These are phyloP conservation scores for Epinephelus lanceolatus DNA, from an alignment of 2,113 vertebrate species.

Conservation along the genomic window DNA sequence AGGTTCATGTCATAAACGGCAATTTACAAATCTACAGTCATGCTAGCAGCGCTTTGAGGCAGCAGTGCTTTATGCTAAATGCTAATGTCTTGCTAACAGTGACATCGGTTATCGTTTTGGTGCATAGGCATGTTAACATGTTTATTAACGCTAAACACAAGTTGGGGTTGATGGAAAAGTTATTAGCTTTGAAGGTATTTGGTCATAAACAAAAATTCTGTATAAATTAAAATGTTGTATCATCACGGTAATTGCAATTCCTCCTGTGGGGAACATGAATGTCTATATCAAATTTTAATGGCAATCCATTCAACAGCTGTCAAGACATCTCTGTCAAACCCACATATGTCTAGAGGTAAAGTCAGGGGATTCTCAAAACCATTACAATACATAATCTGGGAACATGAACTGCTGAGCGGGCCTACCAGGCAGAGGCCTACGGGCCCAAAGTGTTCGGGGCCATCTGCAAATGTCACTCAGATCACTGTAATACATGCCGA, in stretches of 20 bases:
- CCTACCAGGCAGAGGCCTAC: too few species aligned
- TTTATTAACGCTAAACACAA: not conserved
- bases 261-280: too few species aligned
- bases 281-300: not conserved
- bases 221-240: not conserved
- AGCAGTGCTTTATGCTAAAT: not conserved
- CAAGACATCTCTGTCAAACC: not conserved
- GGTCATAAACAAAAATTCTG: not conserved
- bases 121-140: too few species aligned
- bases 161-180: not conserved
- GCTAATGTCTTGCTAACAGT: not conserved
- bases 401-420: not conserved
- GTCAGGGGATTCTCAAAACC: not conserved
- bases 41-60: not conserved
- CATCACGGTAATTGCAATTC: not conserved
- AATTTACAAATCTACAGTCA: not conserved
- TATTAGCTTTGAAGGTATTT: not conserved
- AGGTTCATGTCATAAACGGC: not conserved
- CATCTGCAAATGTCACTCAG: too few species aligned
- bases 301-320: not conserved
- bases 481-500: too few species aligned
- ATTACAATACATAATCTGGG: not conserved
- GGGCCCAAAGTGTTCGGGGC: too few species aligned
- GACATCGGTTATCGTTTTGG: too few species aligned
- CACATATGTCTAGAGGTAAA: not conserved